Evolutionary conservation across 2,113 vertebrate genomes (phyloP).

Genomic region (Podiceps cristatus): DNA sequence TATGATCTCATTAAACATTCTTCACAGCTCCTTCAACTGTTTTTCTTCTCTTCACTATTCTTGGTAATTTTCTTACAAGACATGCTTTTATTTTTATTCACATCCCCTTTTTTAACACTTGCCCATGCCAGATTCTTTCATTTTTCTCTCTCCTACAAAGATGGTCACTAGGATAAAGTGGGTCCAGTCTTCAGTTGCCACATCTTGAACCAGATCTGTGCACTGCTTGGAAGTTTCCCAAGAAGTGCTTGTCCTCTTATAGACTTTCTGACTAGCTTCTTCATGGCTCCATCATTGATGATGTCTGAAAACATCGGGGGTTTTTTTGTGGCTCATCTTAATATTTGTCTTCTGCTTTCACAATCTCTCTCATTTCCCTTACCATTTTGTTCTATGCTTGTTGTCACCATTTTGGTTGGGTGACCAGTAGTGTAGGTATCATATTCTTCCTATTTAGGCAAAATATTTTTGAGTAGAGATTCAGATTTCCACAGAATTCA

Average conservation of each 20-base stretch:
- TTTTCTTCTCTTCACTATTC: not conserved
- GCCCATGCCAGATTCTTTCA: not conserved
- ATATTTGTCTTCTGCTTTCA: not conserved
- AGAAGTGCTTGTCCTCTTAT: not conserved
- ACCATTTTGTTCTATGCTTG: accelerated
- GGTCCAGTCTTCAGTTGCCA: not conserved
- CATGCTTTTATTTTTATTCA: not conserved
- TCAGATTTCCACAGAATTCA: not conserved
- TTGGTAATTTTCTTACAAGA: not conserved
- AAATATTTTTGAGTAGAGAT: not conserved
- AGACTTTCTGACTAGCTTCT: not conserved
- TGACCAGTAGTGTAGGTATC: not conserved
- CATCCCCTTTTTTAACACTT: not conserved
- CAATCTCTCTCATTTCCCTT: not conserved
- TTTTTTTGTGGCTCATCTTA: not conserved
- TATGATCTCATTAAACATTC: not conserved
- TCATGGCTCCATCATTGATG: not conserved
- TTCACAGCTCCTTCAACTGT: not conserved
- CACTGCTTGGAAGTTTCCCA: not conserved
- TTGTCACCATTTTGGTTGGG: not conserved
- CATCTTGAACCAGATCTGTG: not conserved
- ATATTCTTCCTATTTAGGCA: not conserved
- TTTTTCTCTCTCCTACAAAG: not conserved
- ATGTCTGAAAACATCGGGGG: not conserved
- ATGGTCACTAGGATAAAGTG: not conserved